Percentiles rank a stretch among this genome's conserved stretches.
Conservation (phyloP, 2,888 invertebrate genomes). For the Chymomyza procnemis region DNA sequence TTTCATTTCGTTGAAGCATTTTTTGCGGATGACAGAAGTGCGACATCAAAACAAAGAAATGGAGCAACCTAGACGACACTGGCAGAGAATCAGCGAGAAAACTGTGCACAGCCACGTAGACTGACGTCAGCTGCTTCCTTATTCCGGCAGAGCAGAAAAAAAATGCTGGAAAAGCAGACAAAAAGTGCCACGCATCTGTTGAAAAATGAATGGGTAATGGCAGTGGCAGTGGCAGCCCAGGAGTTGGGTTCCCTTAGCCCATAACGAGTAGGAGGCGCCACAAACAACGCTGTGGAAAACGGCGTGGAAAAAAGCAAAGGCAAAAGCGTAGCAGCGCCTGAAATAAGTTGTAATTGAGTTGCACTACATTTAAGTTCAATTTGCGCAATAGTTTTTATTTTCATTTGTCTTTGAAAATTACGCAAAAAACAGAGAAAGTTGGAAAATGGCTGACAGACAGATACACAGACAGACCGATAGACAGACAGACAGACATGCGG, state of each 20-base stretch:
- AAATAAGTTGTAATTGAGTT: constrained; percentile 56
- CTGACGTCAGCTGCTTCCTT: constrained; percentile 1
- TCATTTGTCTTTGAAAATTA: constrained; percentile 12
- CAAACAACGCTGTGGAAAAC: background rate
- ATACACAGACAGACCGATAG: background rate
- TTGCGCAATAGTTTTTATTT: constrained; percentile 21
- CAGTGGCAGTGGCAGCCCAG: background rate
- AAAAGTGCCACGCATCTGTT: constrained; percentile 32
- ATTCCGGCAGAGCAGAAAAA: background rate
- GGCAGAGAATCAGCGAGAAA: background rate
- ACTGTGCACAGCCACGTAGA: constrained; percentile 10
- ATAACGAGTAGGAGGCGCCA: background rate
- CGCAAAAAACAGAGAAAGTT: background rate
- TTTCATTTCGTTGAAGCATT: constrained; percentile 60
- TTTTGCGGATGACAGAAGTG: constrained; percentile 41
- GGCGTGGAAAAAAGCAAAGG: background rate
- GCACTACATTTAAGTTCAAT: constrained; percentile 61
- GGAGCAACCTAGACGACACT: background rate
- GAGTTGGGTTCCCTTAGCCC: too few relatives aligned
- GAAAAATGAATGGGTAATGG: constrained; percentile 7
- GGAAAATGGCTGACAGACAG: constrained; percentile 10
- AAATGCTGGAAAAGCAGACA: constrained; percentile 21
- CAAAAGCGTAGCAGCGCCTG: background rate
- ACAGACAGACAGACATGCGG: background rate
- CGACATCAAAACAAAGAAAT: constrained; percentile 11